These are phyloP conservation scores for Gerosis bhagava DNA, from an alignment of 2,888 invertebrate species.

Conservation along the genomic window DNA sequence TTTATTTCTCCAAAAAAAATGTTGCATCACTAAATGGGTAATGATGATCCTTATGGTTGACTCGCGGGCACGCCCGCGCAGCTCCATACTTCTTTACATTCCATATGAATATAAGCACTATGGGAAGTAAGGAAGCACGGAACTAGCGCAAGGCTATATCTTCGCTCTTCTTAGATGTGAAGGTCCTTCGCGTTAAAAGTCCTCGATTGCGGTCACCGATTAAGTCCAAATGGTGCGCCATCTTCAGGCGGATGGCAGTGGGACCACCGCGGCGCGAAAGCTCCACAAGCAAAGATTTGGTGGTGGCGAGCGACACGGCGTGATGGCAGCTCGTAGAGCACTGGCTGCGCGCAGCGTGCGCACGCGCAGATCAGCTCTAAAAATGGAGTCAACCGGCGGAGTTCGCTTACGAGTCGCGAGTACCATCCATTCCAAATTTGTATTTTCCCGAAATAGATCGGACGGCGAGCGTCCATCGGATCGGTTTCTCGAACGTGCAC, in stretches of 20 bases:
- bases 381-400: conserved; percentile 79
- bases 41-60: conserved; percentile 46
- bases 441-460: conserved; percentile 90
- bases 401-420: conserved; percentile 78
- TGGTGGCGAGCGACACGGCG: conserved; percentile 73
- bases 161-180: conserved; percentile 50
- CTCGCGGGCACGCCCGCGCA: conserved; percentile 75
- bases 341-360: conserved; percentile 73
- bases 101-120: conserved; percentile 93
- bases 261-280: conserved; percentile 41
- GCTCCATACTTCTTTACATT: conserved; percentile 99
- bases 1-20: conserved; percentile 36
- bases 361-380: conserved; percentile 81
- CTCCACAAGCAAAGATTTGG: conserved; percentile 44
- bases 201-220: conserved; percentile 27
- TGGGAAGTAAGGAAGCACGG: conserved; percentile 99
- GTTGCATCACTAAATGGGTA: conserved; percentile 49
- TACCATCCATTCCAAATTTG: conserved; percentile 89
- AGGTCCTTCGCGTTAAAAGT: conserved; percentile 35
- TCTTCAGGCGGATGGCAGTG: conserved; percentile 44
- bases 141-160: conserved; percentile 85
- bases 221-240: conserved; percentile 45
- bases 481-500: conserved; percentile 79
- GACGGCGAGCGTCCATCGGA: conserved; percentile 79
- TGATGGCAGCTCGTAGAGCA: conserved; percentile 72